Evolutionary conservation across 2,888 invertebrate genomes (phyloP).

Genomic region (Chalcis sispes): DNA sequence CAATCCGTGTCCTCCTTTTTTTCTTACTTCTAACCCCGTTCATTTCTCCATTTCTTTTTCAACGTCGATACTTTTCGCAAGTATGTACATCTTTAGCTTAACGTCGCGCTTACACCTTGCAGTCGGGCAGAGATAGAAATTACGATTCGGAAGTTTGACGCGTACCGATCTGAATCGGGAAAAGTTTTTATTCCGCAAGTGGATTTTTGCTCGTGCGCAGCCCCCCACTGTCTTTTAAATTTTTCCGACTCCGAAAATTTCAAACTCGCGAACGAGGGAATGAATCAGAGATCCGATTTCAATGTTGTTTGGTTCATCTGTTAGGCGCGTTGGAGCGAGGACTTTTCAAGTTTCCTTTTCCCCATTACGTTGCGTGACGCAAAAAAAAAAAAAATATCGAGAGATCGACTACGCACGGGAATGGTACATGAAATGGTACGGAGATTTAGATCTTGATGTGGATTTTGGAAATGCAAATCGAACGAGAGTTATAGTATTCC

Average conservation of each 20-base stretch:
- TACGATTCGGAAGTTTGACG: conserved; percentile 50
- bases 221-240: background rate
- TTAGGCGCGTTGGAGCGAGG: background rate
- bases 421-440: too few species aligned
- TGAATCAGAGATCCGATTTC: background rate
- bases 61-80: too few species aligned
- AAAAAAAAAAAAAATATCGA: too few species aligned
- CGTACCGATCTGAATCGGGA: conserved; percentile 53
- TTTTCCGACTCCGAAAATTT: background rate
- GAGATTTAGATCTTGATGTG: too few species aligned
- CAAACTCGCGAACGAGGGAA: background rate
- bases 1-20: conserved; percentile 66
- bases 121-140: conserved; percentile 31
- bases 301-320: conserved; percentile 10
- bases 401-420: too few species aligned
- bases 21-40: conserved; percentile 34
- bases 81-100: too few species aligned
- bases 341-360: background rate
- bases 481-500: too few species aligned
- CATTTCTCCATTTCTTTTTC: conserved; percentile 19
- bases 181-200: conserved; percentile 44
- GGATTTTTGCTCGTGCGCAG: too few species aligned
- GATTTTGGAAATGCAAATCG: too few species aligned
- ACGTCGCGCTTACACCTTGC: too few species aligned
- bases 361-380: too few species aligned